Percentiles rank a stretch among this genome's conserved stretches.
phyloP scores from a whole-genome alignment of 2,113 vertebrate genomes.

The Mirza zaza region DNA sequence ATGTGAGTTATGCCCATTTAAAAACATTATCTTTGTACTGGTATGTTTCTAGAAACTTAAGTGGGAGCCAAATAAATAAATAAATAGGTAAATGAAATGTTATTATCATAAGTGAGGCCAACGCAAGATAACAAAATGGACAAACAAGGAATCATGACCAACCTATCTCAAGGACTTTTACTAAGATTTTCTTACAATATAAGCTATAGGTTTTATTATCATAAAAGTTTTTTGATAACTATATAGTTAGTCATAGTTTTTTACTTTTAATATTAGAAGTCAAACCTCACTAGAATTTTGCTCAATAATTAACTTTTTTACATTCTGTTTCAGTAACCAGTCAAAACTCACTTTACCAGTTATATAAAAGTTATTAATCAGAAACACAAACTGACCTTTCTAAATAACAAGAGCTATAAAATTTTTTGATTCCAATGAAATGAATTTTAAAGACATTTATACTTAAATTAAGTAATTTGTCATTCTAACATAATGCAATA shows the following conservation, averaged over 20 bases:
- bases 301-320: not conserved
- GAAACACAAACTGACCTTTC: not conserved
- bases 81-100: not conserved
- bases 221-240: not conserved
- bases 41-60: slow-evolving; percentile 11
- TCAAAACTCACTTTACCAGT: not conserved
- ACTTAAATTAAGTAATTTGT: not conserved
- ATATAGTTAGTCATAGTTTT: not conserved
- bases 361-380: not conserved
- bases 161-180: not conserved
- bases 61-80: not conserved
- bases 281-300: not conserved
- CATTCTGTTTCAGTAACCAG: not conserved
- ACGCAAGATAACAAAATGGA: not conserved
- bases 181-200: not conserved
- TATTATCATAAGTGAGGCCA: not conserved
- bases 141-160: not conserved
- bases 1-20: not conserved
- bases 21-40: not conserved
- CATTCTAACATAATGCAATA: not conserved
- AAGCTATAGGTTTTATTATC: not conserved
- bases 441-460: not conserved
- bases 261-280: not conserved
- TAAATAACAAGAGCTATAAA: slow-evolving; percentile 9
- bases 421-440: not conserved